A percentile compares a stretch with the other conserved stretches of the same genome.
Conservation (phyloP, 2,113 vertebrate species). For the Stegostoma tigrinum region DNA sequence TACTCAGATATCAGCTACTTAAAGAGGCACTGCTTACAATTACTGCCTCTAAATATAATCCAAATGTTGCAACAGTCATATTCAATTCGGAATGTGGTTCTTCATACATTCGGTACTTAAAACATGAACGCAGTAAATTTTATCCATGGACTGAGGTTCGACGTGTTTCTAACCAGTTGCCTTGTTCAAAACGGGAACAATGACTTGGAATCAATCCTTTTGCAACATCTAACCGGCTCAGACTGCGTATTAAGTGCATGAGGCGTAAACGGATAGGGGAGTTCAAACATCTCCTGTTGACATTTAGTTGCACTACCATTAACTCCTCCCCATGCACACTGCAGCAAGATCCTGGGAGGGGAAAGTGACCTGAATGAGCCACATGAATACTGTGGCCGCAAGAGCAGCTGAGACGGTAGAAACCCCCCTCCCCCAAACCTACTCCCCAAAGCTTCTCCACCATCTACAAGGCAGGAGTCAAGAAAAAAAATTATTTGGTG, state of each 20-base stretch:
- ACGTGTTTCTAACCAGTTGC: not conserved
- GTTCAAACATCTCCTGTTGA: too few species aligned
- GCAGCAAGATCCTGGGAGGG: too few species aligned
- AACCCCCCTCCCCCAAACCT: too few species aligned
- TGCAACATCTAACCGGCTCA: not conserved
- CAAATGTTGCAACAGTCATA: not conserved
- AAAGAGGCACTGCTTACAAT: not conserved
- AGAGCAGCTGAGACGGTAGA: too few species aligned
- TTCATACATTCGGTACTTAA: not conserved
- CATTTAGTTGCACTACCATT: too few species aligned
- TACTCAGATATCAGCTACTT: not conserved
- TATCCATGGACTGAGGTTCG: not conserved
- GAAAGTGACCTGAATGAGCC: too few species aligned
- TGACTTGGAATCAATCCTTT: not conserved
- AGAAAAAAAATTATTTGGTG: too few species aligned
- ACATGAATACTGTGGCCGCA: too few species aligned
- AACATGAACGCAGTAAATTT: not conserved
- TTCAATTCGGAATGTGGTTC: not conserved
- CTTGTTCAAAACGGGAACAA: not conserved
- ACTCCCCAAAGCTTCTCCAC: too few species aligned
- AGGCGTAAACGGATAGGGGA: too few species aligned
- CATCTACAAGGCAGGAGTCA: too few species aligned
- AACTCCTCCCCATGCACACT: too few species aligned
- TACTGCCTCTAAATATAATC: not conserved
- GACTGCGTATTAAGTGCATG: not conserved